Conservation (phyloP, 2,888 invertebrate genomes). For the Aspidiotus rigidus region DNA sequence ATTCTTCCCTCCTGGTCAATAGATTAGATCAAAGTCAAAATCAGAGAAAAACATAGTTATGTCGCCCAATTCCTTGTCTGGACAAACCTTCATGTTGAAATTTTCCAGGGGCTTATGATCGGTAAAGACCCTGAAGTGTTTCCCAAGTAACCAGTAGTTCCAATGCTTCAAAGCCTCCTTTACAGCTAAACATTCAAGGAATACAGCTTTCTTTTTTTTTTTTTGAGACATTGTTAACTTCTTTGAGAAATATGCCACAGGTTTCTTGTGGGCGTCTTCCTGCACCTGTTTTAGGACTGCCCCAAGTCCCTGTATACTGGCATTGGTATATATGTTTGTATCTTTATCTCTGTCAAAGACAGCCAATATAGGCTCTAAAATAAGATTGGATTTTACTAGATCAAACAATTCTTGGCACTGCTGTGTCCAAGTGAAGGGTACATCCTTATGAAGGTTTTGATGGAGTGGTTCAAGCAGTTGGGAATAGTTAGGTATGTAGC, state of each 20-base stretch:
- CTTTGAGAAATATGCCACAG: conserved; percentile 37
- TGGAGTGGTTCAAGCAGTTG: conserved; percentile 18
- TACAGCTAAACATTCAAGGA: conserved; percentile 33
- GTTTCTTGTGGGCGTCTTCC: conserved; percentile 34
- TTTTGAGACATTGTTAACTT: conserved; percentile 34
- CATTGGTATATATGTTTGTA: conserved; percentile 37
- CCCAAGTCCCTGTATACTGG: conserved; percentile 37
- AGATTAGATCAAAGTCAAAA: conserved; percentile 37
- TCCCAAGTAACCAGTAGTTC: conserved; percentile 33
- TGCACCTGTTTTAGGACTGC: conserved; percentile 38
- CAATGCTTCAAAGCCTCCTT: conserved; percentile 34
- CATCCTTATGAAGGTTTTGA: conserved; percentile 34
- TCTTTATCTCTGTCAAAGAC: conserved; percentile 36
- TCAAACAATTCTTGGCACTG: conserved; percentile 35
- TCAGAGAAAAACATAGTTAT: conserved; percentile 37
- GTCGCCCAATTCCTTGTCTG: conserved; percentile 37
- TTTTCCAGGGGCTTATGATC: conserved; percentile 37
- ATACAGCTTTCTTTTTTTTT: conserved; percentile 35
- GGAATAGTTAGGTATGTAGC: conserved; percentile 28
- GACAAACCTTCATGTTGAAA: conserved; percentile 36
- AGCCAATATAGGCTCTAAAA: conserved; percentile 35
- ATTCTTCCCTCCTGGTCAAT: conserved; percentile 37
- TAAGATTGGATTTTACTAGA: conserved; percentile 27
- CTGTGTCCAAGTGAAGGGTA: conserved; percentile 35
- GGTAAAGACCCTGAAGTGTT: conserved; percentile 21